Conservation (phyloP, 2,888 invertebrate species). For the Acheta domesticus region DNA sequence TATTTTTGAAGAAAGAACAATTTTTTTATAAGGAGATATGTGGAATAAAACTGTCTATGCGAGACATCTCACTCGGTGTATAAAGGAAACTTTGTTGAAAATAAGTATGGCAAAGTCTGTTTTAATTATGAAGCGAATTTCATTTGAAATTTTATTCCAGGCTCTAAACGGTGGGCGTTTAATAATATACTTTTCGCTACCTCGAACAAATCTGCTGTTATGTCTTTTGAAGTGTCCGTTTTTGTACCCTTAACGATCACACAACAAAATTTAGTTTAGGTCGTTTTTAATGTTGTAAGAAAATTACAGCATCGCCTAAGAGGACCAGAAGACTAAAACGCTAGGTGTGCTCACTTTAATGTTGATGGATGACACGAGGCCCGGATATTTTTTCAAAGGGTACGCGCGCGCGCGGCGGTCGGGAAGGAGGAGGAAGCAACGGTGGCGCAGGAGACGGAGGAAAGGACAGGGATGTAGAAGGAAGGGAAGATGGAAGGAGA, state of each 20-base stretch:
- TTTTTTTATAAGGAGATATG: too few species aligned
- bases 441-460: background rate
- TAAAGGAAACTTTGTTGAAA: background rate
- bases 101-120: background rate
- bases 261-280: constrained; percentile 23
- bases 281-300: constrained; percentile 25
- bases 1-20: too few species aligned
- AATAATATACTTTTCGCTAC: constrained; percentile 7
- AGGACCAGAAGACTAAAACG: background rate
- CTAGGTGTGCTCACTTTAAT: constrained; percentile 26
- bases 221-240: constrained; percentile 9
- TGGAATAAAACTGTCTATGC: too few species aligned
- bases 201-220: background rate
- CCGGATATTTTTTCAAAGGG: background rate
- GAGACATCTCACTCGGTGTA: too few species aligned
- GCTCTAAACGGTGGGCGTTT: background rate
- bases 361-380: constrained; percentile 31
- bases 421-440: background rate
- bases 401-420: background rate
- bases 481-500: too few species aligned
- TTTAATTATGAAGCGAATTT: background rate
- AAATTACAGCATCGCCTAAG: constrained; percentile 24
- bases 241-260: constrained; percentile 22
- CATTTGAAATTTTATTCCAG: background rate
- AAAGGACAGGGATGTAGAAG: background rate